phyloP scores from a whole-genome alignment of 2,888 invertebrate genomes.

The Cremastinae sp. region DNA sequence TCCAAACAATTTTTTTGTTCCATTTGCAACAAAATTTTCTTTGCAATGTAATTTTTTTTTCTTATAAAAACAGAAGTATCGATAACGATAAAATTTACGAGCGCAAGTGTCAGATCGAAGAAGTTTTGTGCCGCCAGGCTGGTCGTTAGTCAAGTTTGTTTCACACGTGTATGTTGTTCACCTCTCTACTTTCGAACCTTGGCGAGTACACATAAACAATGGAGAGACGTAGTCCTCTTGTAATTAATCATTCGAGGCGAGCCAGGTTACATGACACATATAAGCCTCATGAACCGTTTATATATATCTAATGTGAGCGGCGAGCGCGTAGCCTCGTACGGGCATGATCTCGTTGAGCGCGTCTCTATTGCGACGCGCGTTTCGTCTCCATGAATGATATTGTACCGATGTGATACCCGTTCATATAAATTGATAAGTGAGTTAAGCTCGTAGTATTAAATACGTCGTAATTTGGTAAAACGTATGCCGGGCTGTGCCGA shows the following conservation, averaged over 20 bases:
- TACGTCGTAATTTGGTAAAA: slow-evolving; percentile 37
- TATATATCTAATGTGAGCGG: slow-evolving; percentile 44
- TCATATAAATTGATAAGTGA: slow-evolving; percentile 40
- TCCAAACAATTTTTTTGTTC: slow-evolving; percentile 1
- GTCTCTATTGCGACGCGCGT: slow-evolving; percentile 7
- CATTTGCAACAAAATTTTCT: no score
- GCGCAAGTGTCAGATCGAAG: not conserved
- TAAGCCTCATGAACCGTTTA: slow-evolving; percentile 47
- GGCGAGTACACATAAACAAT: slow-evolving; percentile 10
- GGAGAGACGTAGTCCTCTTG: slow-evolving; percentile 6
- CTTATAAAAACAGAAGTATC: not conserved
- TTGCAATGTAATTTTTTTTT: no score
- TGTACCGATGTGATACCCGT: slow-evolving; percentile 27
- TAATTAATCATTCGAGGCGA: slow-evolving; percentile 53
- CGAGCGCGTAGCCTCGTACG: slow-evolving; percentile 26
- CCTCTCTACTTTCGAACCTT: not conserved
- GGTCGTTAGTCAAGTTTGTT: slow-evolving; percentile 18
- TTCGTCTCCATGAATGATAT: slow-evolving; percentile 18
- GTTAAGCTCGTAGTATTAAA: slow-evolving; percentile 50
- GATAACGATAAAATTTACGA: slow-evolving; percentile 13
- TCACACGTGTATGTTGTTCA: not conserved
- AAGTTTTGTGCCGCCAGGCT: not conserved
- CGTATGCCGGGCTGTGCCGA: slow-evolving; percentile 6
- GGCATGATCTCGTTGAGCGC: not conserved
- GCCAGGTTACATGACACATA: slow-evolving; percentile 48